Evolutionary conservation across 2,113 vertebrate genomes (phyloP), one percentile per base, ranked within the genome.

Genomic region (Gavia stellata): DNA sequence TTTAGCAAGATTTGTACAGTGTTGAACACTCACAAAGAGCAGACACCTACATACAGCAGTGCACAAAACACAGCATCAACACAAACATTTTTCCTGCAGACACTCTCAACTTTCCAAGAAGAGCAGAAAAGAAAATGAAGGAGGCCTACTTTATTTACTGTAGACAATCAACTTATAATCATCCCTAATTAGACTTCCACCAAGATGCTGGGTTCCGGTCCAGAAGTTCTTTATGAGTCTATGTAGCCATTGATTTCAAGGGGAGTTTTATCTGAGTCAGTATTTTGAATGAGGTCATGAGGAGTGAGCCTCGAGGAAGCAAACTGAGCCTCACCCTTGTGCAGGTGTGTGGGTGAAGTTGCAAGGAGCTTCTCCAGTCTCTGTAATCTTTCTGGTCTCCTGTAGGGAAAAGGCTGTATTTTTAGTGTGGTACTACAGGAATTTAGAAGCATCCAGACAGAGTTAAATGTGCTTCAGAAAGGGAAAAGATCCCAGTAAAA

Each of bases 281-380:
- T 65, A 58, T 88, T 93, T 94, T 83, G 33, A 45, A 92, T 82
- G 84, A 97, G 73, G 40, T 82, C 81, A 68, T 14, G 62, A 87
- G 36, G 34, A 92, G 53, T 23, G 77, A 91, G 73, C 86, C 92
- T 58, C 0, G 3, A 88, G 93, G 90, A 95, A 90, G 73, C 49
- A 84, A 86, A 86, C 0, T 1, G 42, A 86, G 92, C 74, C 90
- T 95, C 89, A 75, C 53, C 73, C 86, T 67, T 66, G 29, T 8
- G 10, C 88, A 94, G 91, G 77, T 94, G 86, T 94, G 83, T 82
- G 38, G 85, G 82, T 82, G 80, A 96, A 93, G 68, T 14, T 88
- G 65, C 83, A 91, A 65, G 29, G 47, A 92, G 36, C 17, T 95
- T 65, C 81, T 84, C 9, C 40, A 44, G 15, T 28, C 44, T 62